Percentiles rank a stretch among this genome's conserved stretches.
These are phyloP conservation scores for Penelope pileata DNA, from an alignment of 2,113 vertebrate species.

Conservation along the genomic window DNA sequence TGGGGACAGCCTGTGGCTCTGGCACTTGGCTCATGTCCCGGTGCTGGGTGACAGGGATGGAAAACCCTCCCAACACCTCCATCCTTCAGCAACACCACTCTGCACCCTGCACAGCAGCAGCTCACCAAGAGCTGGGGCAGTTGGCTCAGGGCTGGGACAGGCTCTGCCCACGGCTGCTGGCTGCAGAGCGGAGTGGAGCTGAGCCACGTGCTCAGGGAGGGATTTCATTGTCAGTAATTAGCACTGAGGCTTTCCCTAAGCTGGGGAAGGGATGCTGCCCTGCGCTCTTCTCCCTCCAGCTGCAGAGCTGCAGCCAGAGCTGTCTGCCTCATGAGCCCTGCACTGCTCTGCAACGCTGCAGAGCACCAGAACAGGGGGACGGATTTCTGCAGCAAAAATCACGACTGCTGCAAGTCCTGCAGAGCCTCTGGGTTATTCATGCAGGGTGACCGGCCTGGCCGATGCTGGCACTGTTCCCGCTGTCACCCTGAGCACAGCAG, in stretches of 20 bases:
- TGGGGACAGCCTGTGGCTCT: not conserved
- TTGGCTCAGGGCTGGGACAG: not conserved
- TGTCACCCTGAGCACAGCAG: not conserved
- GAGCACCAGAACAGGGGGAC: not conserved
- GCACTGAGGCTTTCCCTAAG: not conserved
- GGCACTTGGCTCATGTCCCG: not conserved
- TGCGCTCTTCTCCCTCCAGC: not conserved
- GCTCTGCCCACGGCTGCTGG: not conserved
- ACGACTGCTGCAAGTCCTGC: not conserved
- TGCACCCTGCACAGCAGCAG: not conserved
- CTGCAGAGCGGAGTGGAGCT: too few relatives aligned
- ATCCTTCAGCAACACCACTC: not conserved
- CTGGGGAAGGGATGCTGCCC: not conserved
- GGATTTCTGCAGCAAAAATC: not conserved
- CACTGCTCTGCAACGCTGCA: not conserved
- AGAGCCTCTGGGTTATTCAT: not conserved
- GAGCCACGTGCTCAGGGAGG: not conserved
- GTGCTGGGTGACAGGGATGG: not conserved
- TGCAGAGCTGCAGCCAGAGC: not conserved
- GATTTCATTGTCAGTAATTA: not conserved
- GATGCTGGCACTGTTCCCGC: not conserved
- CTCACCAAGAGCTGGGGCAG: not conserved
- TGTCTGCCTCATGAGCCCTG: not conserved
- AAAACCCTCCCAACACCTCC: not conserved
- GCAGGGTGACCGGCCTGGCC: not conserved